Evolutionary conservation across 1,140 invertebrate genomes (phyloP).

Genomic region (Panagrolaimus sp.): DNA sequence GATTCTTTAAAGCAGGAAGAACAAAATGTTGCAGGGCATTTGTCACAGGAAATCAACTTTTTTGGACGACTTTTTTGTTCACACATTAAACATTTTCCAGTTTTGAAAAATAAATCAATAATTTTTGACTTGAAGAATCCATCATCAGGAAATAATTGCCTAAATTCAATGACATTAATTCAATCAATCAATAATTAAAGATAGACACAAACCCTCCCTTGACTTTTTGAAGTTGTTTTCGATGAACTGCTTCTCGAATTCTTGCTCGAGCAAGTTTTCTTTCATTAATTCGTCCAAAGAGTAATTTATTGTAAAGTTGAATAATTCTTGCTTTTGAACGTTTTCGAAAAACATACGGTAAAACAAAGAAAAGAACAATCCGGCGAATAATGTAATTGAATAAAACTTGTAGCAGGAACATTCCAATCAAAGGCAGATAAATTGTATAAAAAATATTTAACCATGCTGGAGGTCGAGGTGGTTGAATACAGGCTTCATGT

Average conservation of each 20-base stretch:
- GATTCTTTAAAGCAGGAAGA: background rate
- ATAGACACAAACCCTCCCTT: background rate
- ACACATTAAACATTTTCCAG: constrained; percentile 16
- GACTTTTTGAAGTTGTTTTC: background rate
- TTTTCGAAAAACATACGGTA: constrained; percentile 23
- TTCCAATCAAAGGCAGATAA: constrained; percentile 5
- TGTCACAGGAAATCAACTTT: background rate
- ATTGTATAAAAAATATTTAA: constrained; percentile 12
- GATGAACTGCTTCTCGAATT: background rate
- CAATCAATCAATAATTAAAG: background rate
- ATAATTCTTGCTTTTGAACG: constrained; percentile 23
- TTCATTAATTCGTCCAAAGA: constrained; percentile 17
- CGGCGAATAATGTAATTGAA: constrained; percentile 26
- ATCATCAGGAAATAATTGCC: background rate
- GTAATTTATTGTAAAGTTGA: constrained; percentile 30
- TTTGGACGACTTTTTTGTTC: constrained; percentile 17
- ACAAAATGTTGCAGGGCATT: constrained; percentile 15
- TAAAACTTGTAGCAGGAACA: constrained; percentile 25
- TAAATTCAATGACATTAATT: background rate
- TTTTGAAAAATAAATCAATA: constrained; percentile 15
- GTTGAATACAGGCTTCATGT: constrained; percentile 17
- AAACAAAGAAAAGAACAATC: constrained; percentile 18
- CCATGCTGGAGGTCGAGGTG: background rate
- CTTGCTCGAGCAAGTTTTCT: background rate
- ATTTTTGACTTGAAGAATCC: constrained; percentile 5